Percentiles rank a stretch among this genome's conserved stretches.
Evolutionary conservation across 92 coral and sea anemone genomes (phyloP).

Genomic region (Zoanthus gigantus): DNA sequence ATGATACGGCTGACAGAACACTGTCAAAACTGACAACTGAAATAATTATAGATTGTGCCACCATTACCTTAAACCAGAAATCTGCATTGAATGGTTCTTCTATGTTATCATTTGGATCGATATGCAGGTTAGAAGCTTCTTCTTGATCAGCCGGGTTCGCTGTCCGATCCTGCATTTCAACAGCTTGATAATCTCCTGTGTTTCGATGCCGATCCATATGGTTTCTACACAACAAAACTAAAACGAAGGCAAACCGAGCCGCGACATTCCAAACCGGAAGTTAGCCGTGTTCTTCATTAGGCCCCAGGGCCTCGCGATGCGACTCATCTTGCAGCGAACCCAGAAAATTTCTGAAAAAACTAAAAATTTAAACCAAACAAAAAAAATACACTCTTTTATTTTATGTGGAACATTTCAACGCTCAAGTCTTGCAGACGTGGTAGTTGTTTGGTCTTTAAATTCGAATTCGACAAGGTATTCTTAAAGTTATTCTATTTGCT

Average conservation of each 20-base stretch:
- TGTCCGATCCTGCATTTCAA: slow-evolving; percentile 73
- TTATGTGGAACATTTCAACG: too few relatives aligned
- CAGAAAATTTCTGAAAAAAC: too few relatives aligned
- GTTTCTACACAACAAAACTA: slow-evolving; percentile 1
- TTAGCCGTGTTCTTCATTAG: background rate
- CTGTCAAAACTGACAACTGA: too few relatives aligned
- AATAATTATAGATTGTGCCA: too few relatives aligned
- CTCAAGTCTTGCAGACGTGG: too few relatives aligned
- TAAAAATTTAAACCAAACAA: too few relatives aligned
- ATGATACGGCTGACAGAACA: too few relatives aligned
- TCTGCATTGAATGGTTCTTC: slow-evolving; percentile 89
- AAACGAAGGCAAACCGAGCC: background rate
- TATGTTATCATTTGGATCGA: slow-evolving; percentile 43
- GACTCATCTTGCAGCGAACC: too few relatives aligned
- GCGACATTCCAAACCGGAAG: slow-evolving; percentile 43
- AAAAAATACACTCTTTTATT: too few relatives aligned
- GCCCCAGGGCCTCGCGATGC: slow-evolving; percentile 1
- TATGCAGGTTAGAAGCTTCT: slow-evolving; percentile 47
- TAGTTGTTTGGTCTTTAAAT: too few relatives aligned
- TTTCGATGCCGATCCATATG: slow-evolving; percentile 7
- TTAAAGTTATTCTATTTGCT: too few relatives aligned
- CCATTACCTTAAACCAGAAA: slow-evolving; percentile 86
- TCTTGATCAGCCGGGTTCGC: slow-evolving; percentile 44
- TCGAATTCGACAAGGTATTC: too few relatives aligned
- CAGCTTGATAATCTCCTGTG: slow-evolving; percentile 43